phyloP scores from a whole-genome alignment of 2,797 vertebrate genomes.

The Chloroceryle amazona region DNA sequence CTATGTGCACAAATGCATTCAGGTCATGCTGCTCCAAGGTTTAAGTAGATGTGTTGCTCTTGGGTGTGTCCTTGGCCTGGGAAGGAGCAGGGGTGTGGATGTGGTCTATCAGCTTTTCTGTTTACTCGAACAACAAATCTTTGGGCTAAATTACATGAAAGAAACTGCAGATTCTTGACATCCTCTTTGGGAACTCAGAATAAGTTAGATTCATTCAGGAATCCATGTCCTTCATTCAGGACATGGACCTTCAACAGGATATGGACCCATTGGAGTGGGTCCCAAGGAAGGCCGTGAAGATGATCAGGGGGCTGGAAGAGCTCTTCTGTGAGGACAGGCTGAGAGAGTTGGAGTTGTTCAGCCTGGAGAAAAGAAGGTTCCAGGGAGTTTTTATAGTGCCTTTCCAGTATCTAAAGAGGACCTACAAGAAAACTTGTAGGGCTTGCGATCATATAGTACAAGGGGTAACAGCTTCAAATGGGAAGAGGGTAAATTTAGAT shows the following conservation, averaged over 20 bases:
- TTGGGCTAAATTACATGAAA: neutral
- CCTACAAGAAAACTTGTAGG: neutral
- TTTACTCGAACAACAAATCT: neutral
- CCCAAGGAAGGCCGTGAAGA: too few relatives aligned
- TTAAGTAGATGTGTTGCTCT: neutral
- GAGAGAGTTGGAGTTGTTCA: too few relatives aligned
- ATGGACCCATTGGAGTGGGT: too few relatives aligned
- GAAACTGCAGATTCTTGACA: neutral
- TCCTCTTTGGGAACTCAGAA: neutral
- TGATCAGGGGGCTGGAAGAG: too few relatives aligned
- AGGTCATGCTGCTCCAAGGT: fast-evolving
- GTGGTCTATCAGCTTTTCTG: neutral
- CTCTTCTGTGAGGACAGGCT: too few relatives aligned
- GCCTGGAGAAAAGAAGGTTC: neutral
- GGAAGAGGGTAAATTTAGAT: neutral
- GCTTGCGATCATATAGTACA: neutral
- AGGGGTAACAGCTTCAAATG: neutral
- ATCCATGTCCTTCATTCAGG: neutral
- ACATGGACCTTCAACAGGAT: too few relatives aligned
- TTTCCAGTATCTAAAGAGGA: neutral
- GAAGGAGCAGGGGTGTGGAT: neutral
- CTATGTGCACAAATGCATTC: too few relatives aligned
- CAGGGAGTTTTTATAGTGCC: neutral
- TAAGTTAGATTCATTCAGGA: neutral
- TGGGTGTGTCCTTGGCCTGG: neutral